Percentiles rank a stretch among this genome's conserved stretches.
Conservation (phyloP, 2,113 vertebrate genomes). For the Daubentonia madagascariensis region DNA sequence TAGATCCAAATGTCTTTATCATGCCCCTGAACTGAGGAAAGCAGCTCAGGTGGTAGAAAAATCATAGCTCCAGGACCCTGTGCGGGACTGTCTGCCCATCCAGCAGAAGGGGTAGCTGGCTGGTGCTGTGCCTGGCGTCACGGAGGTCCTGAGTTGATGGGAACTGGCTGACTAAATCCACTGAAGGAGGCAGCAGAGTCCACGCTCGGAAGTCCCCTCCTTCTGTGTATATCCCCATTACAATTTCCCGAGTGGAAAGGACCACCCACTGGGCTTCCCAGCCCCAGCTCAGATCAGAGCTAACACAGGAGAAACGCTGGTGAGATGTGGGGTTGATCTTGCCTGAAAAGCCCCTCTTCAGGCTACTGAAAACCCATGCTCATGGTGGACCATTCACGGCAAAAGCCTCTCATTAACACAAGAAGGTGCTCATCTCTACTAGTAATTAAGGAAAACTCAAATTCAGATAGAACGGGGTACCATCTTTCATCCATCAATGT, state of each 20-base stretch:
- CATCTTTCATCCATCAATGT: background rate
- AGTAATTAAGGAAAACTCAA: background rate
- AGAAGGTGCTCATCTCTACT: background rate
- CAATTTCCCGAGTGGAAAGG: background rate
- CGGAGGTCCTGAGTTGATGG: rapidly evolving
- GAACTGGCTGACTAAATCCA: background rate
- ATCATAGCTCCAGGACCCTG: background rate
- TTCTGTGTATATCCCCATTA: rapidly evolving
- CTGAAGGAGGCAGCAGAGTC: background rate
- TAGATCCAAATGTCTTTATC: background rate
- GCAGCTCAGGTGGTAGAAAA: background rate
- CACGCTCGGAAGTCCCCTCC: too few relatives aligned
- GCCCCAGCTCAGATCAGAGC: background rate
- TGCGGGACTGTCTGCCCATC: background rate
- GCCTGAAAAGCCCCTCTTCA: background rate
- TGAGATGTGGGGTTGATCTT: background rate
- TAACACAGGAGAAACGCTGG: background rate
- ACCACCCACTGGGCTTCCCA: background rate
- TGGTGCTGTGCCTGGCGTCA: rapidly evolving
- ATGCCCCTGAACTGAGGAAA: background rate
- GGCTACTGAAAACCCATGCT: background rate
- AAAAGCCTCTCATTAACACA: background rate
- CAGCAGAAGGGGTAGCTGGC: background rate
- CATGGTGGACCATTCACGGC: rapidly evolving
- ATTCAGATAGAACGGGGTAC: rapidly evolving